Conservation (phyloP, 2,797 vertebrate genomes). For the Neostethus bicornis region DNA sequence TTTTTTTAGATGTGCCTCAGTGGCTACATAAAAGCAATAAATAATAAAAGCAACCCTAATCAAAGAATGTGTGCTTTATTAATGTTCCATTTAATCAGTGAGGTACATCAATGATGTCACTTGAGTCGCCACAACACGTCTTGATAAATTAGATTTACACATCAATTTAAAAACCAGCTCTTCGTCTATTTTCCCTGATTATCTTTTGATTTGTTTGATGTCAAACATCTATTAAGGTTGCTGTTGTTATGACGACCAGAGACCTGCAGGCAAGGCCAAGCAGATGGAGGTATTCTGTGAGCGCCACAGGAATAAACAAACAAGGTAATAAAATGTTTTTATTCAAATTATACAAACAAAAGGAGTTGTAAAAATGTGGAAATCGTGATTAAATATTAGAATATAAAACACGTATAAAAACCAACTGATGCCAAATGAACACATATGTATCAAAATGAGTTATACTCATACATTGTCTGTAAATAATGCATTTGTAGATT, state of each 20-base stretch:
- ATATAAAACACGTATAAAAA: not conserved
- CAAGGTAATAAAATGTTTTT: slow-evolving; percentile 1
- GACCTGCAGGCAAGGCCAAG: not conserved
- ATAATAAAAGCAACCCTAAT: not conserved
- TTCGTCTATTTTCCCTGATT: slow-evolving; percentile 23
- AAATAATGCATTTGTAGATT: not conserved
- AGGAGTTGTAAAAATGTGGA: slow-evolving; percentile 1
- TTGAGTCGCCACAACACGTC: slow-evolving; percentile 8
- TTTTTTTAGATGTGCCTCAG: too few species aligned
- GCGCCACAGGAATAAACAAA: not conserved
- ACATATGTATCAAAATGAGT: slow-evolving; percentile 8
- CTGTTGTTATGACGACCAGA: slow-evolving; percentile 35
- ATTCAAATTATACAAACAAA: slow-evolving; percentile 23
- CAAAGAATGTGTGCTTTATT: not conserved
- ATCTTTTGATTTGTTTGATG: slow-evolving; percentile 29
- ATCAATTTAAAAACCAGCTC: slow-evolving; percentile 6
- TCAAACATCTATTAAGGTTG: not conserved
- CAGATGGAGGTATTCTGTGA: not conserved
- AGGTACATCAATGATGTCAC: not conserved
- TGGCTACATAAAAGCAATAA: not conserved
- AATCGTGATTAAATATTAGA: not conserved
- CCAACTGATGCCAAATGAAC: not conserved
- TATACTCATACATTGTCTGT: slow-evolving; percentile 4
- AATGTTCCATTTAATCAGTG: not conserved
- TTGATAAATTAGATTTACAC: slow-evolving; percentile 18